Evolutionary conservation across 2,113 vertebrate genomes (phyloP).

Genomic region (Astur gentilis): DNA sequence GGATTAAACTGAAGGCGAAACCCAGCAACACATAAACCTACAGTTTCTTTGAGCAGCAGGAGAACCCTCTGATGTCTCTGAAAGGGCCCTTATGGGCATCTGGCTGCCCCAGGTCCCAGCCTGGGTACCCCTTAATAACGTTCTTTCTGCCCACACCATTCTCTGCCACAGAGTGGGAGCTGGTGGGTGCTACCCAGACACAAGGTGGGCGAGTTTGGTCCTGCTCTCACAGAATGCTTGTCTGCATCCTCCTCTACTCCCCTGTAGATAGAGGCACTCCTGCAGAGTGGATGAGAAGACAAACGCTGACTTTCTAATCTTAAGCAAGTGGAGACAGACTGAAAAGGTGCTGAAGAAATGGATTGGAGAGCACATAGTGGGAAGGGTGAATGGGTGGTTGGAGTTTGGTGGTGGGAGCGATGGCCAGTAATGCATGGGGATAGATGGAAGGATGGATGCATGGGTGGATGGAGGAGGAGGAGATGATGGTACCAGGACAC

Average conservation of each 20-base stretch:
- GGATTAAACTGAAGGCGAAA: not conserved
- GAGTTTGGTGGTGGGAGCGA: not conserved
- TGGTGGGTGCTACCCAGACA: not conserved
- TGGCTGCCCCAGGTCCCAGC: not conserved
- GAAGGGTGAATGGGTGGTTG: not conserved
- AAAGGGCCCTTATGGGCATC: not conserved
- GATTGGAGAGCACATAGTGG: not conserved
- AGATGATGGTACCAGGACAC: not conserved
- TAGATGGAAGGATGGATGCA: not conserved
- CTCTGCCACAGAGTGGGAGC: not conserved
- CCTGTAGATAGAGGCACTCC: not conserved
- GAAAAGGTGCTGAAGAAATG: not conserved
- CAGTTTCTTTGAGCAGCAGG: not conserved
- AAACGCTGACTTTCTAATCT: not conserved
- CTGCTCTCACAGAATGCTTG: not conserved
- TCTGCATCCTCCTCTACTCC: not conserved
- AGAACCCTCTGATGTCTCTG: not conserved
- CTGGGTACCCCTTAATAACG: not conserved
- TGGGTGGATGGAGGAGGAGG: not conserved
- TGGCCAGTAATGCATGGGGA: not conserved
- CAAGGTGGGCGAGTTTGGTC: too few species aligned
- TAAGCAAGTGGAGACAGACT: not conserved
- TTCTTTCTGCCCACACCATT: not conserved
- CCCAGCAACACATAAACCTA: not conserved
- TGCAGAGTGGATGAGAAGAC: not conserved